Evolutionary conservation across 2,797 vertebrate species (phyloP).

Genomic region (Amphiprion clarkii): DNA sequence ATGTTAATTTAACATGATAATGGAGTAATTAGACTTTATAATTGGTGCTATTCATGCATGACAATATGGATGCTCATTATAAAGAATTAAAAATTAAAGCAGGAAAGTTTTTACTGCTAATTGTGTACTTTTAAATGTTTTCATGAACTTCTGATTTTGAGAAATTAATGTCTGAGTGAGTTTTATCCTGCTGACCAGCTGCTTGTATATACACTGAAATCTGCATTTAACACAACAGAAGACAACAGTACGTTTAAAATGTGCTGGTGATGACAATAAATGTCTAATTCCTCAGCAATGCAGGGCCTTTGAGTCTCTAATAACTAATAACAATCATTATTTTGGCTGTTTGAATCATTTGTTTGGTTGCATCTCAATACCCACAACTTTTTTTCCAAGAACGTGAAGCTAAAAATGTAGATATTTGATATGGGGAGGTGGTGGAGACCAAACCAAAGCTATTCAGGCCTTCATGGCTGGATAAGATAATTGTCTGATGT

Average conservation of each 20-base stretch:
- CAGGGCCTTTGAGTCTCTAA: not conserved
- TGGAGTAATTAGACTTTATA: constrained; percentile 34
- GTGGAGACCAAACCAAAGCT: not conserved
- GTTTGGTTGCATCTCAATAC: no score
- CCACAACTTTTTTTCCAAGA: no score
- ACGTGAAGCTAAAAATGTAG: not conserved
- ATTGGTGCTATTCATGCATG: constrained; percentile 13
- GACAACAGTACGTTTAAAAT: not conserved
- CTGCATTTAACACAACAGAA: no score
- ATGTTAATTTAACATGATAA: constrained; percentile 33
- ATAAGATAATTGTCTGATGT: no score
- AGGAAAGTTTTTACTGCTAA: constrained; percentile 3
- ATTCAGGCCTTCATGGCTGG: not conserved
- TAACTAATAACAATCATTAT: not conserved
- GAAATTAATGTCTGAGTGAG: no score
- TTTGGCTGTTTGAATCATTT: not conserved
- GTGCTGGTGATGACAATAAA: no score
- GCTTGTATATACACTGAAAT: no score
- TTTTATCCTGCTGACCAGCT: no score
- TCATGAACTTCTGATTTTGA: not conserved
- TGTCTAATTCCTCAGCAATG: not conserved
- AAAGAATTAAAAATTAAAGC: not conserved
- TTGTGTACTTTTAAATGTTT: not conserved
- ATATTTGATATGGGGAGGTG: not conserved
- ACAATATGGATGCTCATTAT: constrained; percentile 16